These are phyloP conservation scores for Pseudopodoces humilis DNA, from an alignment of 2,113 vertebrate genomes.

Conservation along the genomic window DNA sequence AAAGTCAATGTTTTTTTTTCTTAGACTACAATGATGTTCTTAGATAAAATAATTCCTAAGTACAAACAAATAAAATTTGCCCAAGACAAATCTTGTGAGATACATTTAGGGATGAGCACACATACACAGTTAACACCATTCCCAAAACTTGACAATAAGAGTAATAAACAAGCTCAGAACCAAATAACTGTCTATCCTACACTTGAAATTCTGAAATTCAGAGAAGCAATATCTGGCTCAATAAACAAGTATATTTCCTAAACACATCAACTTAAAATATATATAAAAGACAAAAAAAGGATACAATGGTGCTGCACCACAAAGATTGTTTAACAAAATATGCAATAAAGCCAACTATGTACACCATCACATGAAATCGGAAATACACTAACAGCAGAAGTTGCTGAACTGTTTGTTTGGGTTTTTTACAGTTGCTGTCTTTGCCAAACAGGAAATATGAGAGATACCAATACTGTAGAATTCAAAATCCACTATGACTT, in stretches of 20 bases:
- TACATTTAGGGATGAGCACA: background rate
- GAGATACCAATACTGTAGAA: background rate
- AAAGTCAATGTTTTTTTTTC: background rate
- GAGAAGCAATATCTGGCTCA: background rate
- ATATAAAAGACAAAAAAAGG: background rate
- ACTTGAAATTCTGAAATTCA: background rate
- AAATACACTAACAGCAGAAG: background rate
- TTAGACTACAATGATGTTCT: background rate
- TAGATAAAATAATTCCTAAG: background rate
- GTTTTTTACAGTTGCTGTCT: background rate
- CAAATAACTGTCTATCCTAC: background rate
- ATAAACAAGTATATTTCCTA: background rate
- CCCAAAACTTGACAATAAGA: background rate
- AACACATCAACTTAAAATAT: background rate
- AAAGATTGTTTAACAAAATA: background rate
- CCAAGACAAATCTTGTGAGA: background rate
- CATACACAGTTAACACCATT: background rate
- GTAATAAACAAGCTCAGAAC: background rate
- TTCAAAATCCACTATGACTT: background rate
- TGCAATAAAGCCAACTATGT: background rate
- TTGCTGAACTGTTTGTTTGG: background rate
- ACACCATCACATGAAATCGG: background rate
- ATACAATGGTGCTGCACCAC: background rate
- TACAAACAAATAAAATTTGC: background rate
- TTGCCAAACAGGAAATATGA: background rate